These are phyloP conservation scores for Hermaeophaga mercurialis DNA, from an alignment of 2,888 invertebrate genomes.

Conservation along the genomic window DNA sequence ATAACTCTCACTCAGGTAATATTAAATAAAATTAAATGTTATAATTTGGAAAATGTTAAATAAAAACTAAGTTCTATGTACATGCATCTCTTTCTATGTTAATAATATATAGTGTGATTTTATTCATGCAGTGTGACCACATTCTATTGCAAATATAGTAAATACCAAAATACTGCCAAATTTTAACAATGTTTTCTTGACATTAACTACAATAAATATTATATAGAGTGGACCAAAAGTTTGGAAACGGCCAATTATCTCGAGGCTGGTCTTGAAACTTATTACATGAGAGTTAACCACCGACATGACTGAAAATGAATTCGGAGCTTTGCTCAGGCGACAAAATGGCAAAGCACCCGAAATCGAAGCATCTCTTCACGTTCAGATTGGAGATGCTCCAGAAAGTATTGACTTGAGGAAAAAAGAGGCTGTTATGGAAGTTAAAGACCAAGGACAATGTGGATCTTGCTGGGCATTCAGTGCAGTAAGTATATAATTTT, in stretches of 20 bases:
- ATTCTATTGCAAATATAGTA: no score
- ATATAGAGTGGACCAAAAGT: neutral
- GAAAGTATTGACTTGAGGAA: constrained; percentile 60
- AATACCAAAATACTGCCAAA: no score
- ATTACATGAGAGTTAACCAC: neutral
- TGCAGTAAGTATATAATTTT: constrained; percentile 54
- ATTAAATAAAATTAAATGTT: no score
- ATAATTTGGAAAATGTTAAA: no score
- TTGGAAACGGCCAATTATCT: neutral
- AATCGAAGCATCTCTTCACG: neutral
- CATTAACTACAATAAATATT: neutral
- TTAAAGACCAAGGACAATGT: constrained; percentile 64
- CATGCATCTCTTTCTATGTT: no score
- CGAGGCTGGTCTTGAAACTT: constrained; percentile 1
- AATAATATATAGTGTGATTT: no score
- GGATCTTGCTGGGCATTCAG: constrained; percentile 72
- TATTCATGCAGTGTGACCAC: no score
- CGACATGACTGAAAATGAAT: constrained; percentile 52
- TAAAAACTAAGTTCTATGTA: no score
- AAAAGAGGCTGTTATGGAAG: constrained; percentile 61
- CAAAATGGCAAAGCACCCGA: neutral
- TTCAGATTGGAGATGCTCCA: neutral
- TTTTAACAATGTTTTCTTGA: no score
- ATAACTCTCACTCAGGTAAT: no score
- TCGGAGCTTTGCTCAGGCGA: neutral